Evolutionary conservation across 2,113 vertebrate genomes (phyloP).

Genomic region (Epinephelus cyanopodus): DNA sequence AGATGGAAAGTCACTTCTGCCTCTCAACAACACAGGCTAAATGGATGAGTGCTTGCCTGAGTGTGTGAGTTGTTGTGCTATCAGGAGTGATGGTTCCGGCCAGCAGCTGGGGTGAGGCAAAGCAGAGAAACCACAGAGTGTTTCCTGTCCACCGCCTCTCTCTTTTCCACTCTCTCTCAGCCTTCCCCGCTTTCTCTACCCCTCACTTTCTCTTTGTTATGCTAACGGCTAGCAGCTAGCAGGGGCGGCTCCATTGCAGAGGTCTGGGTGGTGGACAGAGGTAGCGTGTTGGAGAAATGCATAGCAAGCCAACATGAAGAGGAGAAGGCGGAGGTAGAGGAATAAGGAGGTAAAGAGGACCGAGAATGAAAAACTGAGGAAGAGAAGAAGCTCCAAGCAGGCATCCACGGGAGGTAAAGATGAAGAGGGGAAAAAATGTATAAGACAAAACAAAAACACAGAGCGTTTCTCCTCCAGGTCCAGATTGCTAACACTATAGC

Average conservation of each 20-base stretch:
- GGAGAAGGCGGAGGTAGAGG: constrained; percentile 36
- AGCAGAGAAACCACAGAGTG: constrained; percentile 45
- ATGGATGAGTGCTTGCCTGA: constrained; percentile 39
- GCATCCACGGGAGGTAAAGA: constrained; percentile 44
- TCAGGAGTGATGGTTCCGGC: constrained; percentile 32
- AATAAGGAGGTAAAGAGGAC: constrained; percentile 35
- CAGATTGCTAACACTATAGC: constrained; percentile 69
- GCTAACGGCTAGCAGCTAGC: constrained; percentile 69
- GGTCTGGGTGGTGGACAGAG: constrained; percentile 60
- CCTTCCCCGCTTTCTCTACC: not conserved
- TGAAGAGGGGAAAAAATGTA: constrained; percentile 27
- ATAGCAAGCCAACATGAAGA: constrained; percentile 46
- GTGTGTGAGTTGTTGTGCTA: constrained; percentile 44
- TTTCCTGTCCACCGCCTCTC: constrained; percentile 26
- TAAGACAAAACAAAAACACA: constrained; percentile 4
- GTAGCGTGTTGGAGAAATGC: constrained; percentile 60
- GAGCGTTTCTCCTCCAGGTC: constrained; percentile 39
- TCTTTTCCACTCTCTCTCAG: not conserved
- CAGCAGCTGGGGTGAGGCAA: constrained; percentile 54
- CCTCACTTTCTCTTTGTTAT: constrained; percentile 58
- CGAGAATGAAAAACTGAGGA: constrained; percentile 31
- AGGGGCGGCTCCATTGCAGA: constrained; percentile 73
- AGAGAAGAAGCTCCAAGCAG: constrained; percentile 39
- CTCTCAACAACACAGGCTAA: constrained; percentile 33
- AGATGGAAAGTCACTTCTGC: constrained; percentile 49